Evolutionary conservation across 2,888 invertebrate genomes (phyloP).

Genomic region (Ametastegia equiseti): DNA sequence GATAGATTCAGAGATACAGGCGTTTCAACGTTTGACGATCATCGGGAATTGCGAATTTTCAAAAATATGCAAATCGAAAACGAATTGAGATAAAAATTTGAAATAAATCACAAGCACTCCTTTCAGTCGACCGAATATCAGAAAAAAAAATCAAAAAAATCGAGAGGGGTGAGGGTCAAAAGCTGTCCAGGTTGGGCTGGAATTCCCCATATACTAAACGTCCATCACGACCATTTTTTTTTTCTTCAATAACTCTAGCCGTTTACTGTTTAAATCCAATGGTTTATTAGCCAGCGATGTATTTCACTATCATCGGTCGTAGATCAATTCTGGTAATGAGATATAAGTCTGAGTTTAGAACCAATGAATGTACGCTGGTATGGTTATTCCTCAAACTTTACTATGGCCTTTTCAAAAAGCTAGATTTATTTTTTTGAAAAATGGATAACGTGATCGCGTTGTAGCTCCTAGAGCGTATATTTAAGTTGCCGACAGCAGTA

Average conservation of each 20-base stretch:
- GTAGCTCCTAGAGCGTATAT: conserved; percentile 11
- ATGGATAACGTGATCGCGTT: neutral
- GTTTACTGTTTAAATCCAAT: neutral
- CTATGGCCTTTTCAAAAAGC: neutral
- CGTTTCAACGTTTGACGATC: too few species aligned
- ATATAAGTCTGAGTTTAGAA: too few species aligned
- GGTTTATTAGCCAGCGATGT: neutral
- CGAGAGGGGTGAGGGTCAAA: too few species aligned
- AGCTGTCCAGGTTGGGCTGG: too few species aligned
- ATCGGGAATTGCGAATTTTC: too few species aligned
- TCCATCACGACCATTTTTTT: neutral
- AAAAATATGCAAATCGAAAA: too few species aligned
- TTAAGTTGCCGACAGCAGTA: conserved; percentile 1
- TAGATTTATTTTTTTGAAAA: conserved; percentile 20
- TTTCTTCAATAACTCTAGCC: neutral
- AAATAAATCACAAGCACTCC: too few species aligned
- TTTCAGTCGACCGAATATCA: too few species aligned
- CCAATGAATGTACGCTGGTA: neutral
- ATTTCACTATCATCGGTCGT: neutral
- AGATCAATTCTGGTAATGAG: neutral
- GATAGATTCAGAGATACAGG: too few species aligned
- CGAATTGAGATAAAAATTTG: too few species aligned
- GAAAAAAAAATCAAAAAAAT: too few species aligned
- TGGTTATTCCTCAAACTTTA: neutral
- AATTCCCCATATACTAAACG: too few species aligned